These are phyloP conservation scores for Florisuga fusca DNA, from an alignment of 2,797 vertebrate genomes.

Conservation along the genomic window DNA sequence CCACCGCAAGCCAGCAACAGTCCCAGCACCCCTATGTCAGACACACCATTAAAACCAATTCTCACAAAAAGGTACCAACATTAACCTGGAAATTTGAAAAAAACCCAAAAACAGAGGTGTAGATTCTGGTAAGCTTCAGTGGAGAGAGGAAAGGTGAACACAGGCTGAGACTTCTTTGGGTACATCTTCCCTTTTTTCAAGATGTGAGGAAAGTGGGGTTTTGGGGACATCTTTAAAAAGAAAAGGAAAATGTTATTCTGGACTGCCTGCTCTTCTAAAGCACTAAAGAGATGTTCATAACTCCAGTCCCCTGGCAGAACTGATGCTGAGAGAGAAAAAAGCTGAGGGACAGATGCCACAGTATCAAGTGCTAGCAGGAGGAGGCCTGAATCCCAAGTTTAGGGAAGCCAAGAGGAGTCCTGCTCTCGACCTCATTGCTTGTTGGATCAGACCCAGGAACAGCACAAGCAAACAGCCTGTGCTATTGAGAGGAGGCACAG, in stretches of 20 bases:
- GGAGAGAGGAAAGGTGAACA: neutral
- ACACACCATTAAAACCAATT: neutral
- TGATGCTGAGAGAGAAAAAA: neutral
- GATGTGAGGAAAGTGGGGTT: neutral
- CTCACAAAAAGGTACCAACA: neutral
- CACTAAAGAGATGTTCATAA: neutral
- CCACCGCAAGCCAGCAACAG: neutral
- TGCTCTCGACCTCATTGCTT: neutral
- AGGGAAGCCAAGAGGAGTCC: neutral
- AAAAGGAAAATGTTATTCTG: neutral
- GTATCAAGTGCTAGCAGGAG: neutral
- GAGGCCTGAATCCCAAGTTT: neutral
- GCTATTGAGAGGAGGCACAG: neutral
- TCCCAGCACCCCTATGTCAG: neutral
- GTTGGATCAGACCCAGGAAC: neutral
- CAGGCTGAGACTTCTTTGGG: neutral
- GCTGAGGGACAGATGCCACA: accelerated
- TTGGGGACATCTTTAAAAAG: neutral
- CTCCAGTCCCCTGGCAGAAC: neutral
- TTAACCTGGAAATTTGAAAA: neutral
- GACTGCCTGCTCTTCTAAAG: neutral
- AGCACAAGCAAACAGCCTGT: neutral
- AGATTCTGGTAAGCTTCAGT: neutral
- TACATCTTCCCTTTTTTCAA: neutral
- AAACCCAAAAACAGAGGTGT: neutral